Base-by-base conservation (phyloP, 2,797 vertebrate species). In the Myripristis jacobus region DNA sequence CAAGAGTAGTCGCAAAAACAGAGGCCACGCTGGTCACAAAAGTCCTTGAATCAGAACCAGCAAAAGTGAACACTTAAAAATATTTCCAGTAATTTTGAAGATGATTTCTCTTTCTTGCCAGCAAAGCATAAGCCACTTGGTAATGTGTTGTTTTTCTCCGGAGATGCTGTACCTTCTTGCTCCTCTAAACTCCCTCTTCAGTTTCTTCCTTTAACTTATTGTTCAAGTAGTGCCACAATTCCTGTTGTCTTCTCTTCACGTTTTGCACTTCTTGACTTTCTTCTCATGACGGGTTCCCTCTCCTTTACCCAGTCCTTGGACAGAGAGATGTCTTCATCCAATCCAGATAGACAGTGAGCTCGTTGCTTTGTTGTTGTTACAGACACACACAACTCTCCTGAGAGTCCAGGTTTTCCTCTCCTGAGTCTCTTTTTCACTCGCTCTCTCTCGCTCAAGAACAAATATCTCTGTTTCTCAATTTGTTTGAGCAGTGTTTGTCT, bases 351-450 rank as follows among this genome's bases (percentile, higher is more conserved):
- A 76, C 27, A 50, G 75, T 84, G 73, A 85, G 76, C 80, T 89
- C 79, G 80, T 69, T 60, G 81, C 75, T 80, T 48, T 66, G 36
- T 88, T 88, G 87, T 88, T 85, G 70, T 80, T 81, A 72, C 78
- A 79, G 71, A 80, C 38, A 73, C 66, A 47, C 22, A 57, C 67
- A 64, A 46, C 59, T 80, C 84, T 81, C 73, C 70, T 52, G 81
- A 81, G 83, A 77, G 71, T 80, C 83, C 66, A 79, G 61, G 29
- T 75, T 78, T 73, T 85, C 56, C 47, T 67, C 78, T 75, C n/a
- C 2, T 24, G 15, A 71, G 50, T 61, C 25, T 31, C n/a, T 65
- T 48, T 64, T 59, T 70, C 24, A 7, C 31, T 58, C 27, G n/a
- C n/a, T 47, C 56, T 52, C 16, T 63, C 25, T 58, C 47, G 31